Conservation (phyloP, 2,888 invertebrate genomes). For the Phalangium opilio region DNA sequence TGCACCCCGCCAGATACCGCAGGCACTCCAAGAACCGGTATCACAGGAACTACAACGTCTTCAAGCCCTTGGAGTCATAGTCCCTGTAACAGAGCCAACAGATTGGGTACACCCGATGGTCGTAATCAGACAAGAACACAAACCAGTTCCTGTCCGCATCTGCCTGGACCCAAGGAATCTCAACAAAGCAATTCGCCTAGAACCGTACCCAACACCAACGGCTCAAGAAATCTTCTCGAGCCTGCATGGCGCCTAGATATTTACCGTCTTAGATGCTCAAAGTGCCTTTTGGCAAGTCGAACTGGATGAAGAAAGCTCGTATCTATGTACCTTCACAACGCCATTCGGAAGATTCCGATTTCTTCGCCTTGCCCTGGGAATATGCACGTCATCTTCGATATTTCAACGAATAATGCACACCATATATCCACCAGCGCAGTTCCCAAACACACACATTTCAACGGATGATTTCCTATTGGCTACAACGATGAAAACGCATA, state of each 20-base stretch:
- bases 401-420: conserved; percentile 22
- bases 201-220: conserved; percentile 25
- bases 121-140: conserved; percentile 22
- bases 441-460: conserved; percentile 1
- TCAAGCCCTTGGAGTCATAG: conserved; percentile 4
- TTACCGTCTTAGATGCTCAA: conserved; percentile 23
- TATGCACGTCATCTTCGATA: conserved; percentile 27
- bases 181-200: conserved; percentile 21
- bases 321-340: conserved; percentile 27
- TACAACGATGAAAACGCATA: neutral
- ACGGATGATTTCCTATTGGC: conserved; percentile 1
- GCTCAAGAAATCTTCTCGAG: conserved; percentile 25
- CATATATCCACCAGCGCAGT: neutral
- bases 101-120: conserved; percentile 22
- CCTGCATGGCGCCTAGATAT: conserved; percentile 21
- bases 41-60: neutral
- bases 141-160: conserved; percentile 22
- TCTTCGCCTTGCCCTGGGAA: conserved; percentile 25
- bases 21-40: conserved; percentile 1
- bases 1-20: conserved; percentile 3
- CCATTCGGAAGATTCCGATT: conserved; percentile 26
- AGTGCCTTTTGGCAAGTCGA: conserved; percentile 29
- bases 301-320: conserved; percentile 24
- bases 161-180: conserved; percentile 27
- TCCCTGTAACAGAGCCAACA: conserved; percentile 1